Evolutionary conservation across 2,797 vertebrate genomes (phyloP), one percentile per base, ranked within the genome.

Genomic region (Podargus strigoides): DNA sequence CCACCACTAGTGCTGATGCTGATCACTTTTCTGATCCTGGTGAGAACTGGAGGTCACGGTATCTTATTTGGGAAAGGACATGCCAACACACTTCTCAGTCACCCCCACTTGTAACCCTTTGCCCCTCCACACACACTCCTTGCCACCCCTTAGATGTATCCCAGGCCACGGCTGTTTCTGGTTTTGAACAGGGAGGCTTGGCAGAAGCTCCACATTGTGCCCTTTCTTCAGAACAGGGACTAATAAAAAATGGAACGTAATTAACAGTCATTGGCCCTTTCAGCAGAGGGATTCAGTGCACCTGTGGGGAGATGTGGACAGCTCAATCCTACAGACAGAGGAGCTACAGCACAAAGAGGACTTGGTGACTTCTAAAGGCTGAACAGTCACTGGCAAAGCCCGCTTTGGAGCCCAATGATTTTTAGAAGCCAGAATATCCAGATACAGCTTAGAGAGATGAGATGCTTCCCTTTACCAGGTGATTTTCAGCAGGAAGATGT

Each of bases 161-260:
- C 69, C 78, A 83, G 80, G 63, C 80, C 52, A 70, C 2, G n/a
- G 70, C 52, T 85, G n/a, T 39, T 91, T 91, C 90, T 94, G 82
- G 93, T 92, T 94, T 83, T 74, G 53, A 94, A 86, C 60, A 82
- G 0, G 0, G 60, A 89, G 32, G 49, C 78, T 91, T 95, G 94
- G 85, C 83, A 93, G 73, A 81, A 83, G 85, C 58, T 85, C 64
- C 67, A 50, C 64, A 79, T 94, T 87, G 69, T 82, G 70, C 46
- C 81, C 58, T 86, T 93, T 91, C 81, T 88, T 93, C 93, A 93
- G 93, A 94, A 92, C 52, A 84, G 73, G 8, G 41, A 73, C 87
- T 91, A 92, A 92, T 82, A 88, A 84, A 77, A 96, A 96, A 89
- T 63, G 79, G 84, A 94, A 80, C 6, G 2, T 72, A 93, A 95